phyloP scores from a whole-genome alignment of 2,797 vertebrate species.

The Apodemus agrarius region DNA sequence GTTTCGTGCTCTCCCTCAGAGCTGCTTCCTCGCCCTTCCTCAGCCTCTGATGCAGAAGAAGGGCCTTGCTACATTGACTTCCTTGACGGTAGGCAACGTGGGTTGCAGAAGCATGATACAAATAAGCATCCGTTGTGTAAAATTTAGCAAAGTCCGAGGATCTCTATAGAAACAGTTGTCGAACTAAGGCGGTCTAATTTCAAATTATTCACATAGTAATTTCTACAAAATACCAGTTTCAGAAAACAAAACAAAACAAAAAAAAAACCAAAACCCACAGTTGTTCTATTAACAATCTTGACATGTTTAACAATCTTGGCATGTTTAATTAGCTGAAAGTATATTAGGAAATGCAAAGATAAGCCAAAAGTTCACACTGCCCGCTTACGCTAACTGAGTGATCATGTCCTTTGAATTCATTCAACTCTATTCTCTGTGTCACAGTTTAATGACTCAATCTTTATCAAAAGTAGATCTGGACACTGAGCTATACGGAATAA shows the following conservation, averaged over 20 bases:
- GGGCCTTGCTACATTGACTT: background rate
- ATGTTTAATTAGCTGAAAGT: background rate
- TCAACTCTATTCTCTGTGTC: background rate
- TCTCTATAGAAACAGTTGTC: background rate
- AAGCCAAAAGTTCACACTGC: background rate
- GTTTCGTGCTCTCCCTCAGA: background rate
- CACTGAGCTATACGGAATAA: background rate
- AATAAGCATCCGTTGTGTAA: background rate
- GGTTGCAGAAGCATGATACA: background rate
- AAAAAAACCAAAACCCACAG: background rate
- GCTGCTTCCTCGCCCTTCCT: background rate
- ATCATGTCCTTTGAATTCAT: conserved; percentile 39
- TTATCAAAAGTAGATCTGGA: background rate
- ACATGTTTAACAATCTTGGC: background rate
- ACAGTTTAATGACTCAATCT: background rate
- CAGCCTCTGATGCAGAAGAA: background rate
- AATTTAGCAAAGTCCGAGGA: background rate
- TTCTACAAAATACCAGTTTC: background rate
- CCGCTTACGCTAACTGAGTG: background rate
- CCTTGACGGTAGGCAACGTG: background rate
- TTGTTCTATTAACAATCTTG: background rate
- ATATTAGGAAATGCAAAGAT: conserved; percentile 16
- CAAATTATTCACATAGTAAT: too few species aligned
- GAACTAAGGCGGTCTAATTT: background rate
- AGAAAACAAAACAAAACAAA: background rate